phyloP scores from a whole-genome alignment of 37 sponge, comb jelly and placozoan genomes.

The Halisarca cf. caerulea region DNA sequence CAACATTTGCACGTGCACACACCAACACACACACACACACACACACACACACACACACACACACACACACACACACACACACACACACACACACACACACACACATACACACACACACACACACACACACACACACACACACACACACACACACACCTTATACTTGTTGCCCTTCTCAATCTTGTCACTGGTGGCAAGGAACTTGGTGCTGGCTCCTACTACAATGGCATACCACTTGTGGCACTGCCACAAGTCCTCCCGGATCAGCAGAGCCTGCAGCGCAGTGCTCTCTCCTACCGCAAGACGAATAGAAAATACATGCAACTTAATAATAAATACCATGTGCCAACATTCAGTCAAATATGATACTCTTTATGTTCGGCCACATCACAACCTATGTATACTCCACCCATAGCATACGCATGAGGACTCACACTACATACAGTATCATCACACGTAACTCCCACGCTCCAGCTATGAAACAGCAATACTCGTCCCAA shows the following conservation, averaged over 20 bases:
- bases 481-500: background rate
- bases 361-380: too few species aligned
- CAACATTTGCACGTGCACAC: background rate
- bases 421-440: too few species aligned
- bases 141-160: conserved; percentile 37
- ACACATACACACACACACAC: conserved; percentile 8
- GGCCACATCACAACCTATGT: too few species aligned
- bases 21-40: background rate
- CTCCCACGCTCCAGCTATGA: too few species aligned
- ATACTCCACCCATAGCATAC: too few species aligned
- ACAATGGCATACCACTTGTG: conserved; percentile 72
- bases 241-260: conserved; percentile 51
- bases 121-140: conserved; percentile 4
- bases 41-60: conserved; percentile 5
- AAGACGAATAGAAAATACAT: background rate
- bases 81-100: conserved; percentile 8
- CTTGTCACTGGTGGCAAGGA: conserved; percentile 52
- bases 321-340: background rate
- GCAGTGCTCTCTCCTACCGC: conserved; percentile 41
- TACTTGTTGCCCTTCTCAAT: conserved; percentile 53
- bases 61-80: conserved; percentile 6
- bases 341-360: too few species aligned
- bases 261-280: conserved; percentile 41
- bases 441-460: too few species aligned
- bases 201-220: conserved; percentile 39